phyloP scores from a whole-genome alignment of 2,888 invertebrate genomes.

The Agonum fuliginosum region DNA sequence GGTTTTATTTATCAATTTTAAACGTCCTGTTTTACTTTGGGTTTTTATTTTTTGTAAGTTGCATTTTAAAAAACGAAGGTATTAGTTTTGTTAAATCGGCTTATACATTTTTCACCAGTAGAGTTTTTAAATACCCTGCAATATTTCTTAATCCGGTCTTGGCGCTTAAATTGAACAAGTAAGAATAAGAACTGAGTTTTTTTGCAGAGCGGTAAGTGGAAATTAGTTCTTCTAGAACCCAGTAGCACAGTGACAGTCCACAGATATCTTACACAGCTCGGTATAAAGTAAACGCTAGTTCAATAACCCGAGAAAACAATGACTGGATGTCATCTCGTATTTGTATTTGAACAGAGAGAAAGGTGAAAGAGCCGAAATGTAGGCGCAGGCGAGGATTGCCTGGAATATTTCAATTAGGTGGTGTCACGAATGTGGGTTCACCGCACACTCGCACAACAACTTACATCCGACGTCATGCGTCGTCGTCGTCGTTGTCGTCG shows the following conservation, averaged over 20 bases:
- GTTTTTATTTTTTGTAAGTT: too few relatives aligned
- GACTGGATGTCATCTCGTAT: constrained; percentile 23
- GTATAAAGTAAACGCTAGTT: constrained; percentile 27
- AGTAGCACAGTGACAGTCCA: neutral
- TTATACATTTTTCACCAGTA: too few relatives aligned
- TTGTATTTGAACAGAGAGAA: constrained; percentile 5
- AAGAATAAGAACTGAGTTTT: neutral
- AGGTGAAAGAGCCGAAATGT: constrained; percentile 25
- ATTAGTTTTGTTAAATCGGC: too few relatives aligned
- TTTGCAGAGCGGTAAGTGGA: constrained; percentile 11
- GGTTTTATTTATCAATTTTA: too few relatives aligned
- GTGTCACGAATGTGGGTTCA: constrained; percentile 20
- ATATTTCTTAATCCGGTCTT: too few relatives aligned
- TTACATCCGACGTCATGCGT: neutral
- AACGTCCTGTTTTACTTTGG: too few relatives aligned
- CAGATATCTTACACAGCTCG: too few relatives aligned
- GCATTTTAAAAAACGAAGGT: too few relatives aligned
- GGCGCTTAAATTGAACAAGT: constrained; percentile 15
- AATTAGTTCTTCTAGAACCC: constrained; percentile 13
- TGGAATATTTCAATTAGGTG: constrained; percentile 56
- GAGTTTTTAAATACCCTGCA: too few relatives aligned
- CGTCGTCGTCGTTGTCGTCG: neutral
- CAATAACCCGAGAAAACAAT: constrained; percentile 26
- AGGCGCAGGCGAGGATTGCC: constrained; percentile 49
- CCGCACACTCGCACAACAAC: neutral